phyloP scores from a whole-genome alignment of 2,113 vertebrate species.

The Phoxinus phoxinus region DNA sequence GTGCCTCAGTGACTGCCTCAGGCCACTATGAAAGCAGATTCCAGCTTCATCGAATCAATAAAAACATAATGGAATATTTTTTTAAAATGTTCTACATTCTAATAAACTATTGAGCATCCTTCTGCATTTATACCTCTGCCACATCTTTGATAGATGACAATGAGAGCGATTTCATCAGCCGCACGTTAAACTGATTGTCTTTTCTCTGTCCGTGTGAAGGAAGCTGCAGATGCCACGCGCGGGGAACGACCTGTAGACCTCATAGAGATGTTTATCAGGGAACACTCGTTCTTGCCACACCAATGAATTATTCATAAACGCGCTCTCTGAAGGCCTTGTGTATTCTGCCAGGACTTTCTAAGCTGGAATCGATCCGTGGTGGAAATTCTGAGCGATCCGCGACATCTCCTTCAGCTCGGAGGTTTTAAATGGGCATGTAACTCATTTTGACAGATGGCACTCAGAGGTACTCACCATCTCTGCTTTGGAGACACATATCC shows the following conservation, averaged over 20 bases:
- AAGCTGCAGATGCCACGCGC: conserved; percentile 15
- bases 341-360: conserved; percentile 56
- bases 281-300: conserved; percentile 65
- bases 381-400: conserved; percentile 24
- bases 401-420: not conserved
- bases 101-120: not conserved
- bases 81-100: not conserved
- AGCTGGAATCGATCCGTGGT: conserved; percentile 42
- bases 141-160: conserved; percentile 32
- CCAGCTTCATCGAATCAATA: conserved; percentile 15
- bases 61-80: conserved; percentile 38
- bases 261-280: conserved; percentile 72
- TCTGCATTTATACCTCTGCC: not conserved
- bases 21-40: not conserved
- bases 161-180: conserved; percentile 26
- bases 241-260: conserved; percentile 52
- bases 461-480: not conserved
- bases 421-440: not conserved
- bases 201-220: conserved; percentile 10
- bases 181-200: conserved; percentile 7
- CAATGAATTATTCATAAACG: conserved; percentile 70
- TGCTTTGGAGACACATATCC: conserved; percentile 13
- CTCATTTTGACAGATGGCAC: conserved; percentile 44
- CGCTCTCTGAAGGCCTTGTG: conserved; percentile 54
- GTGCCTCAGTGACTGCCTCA: not conserved